Base-by-base conservation (phyloP, 2,113 vertebrate genomes). In the Plecotus auritus region DNA sequence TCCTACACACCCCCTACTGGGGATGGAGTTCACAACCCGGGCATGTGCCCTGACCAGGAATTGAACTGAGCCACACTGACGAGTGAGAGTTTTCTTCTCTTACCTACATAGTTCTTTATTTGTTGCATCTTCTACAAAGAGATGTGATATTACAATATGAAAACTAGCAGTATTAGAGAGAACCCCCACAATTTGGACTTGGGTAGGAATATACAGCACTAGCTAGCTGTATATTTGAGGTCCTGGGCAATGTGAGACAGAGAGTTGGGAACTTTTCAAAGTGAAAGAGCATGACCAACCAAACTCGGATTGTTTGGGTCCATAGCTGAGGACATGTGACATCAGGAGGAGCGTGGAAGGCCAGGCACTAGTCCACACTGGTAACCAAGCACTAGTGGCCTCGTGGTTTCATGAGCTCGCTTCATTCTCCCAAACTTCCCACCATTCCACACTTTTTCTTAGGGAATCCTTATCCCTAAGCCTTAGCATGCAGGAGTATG, bases 101-200 rank as follows among this genome's bases (percentile, higher is more conserved):
- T 82, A n/a, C 26, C 32, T 54, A 16, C 30, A 0, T 30, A 51
- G 69, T n/a, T 88, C 47, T 76, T 1, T 42, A 64, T 87, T 82
- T 67, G 64, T 86, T 4, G 1, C 64, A 35, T 84, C 66, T 84
- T 92, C 66, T 78, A 40, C 28, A 80, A 83, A 91, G 26, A 94
- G 5, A 64, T 30, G 28, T 28, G 67, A 28, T 72, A 14, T 54
- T 69, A 40, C 7, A 47, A 1, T 42, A 32, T 37, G 74, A 74
- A 85, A 67, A 32, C 61, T 23, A 45, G 47, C 2, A 1, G 10
- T 26, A 6, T 59, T 35, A 86, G 64, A 80, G 51, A n/a, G 54
- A 73, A n/a, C 9, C 54, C 54, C 26, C 9, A 18, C 59, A 85
- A 9, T 23, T 32, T 26, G 9, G 61, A 59, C 17, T 5, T 42